A percentile compares a stretch with the other conserved stretches of the same genome.
These are phyloP conservation scores for Cyprichromis sp. DNA, from an alignment of 2,113 vertebrate genomes.

Conservation along the genomic window DNA sequence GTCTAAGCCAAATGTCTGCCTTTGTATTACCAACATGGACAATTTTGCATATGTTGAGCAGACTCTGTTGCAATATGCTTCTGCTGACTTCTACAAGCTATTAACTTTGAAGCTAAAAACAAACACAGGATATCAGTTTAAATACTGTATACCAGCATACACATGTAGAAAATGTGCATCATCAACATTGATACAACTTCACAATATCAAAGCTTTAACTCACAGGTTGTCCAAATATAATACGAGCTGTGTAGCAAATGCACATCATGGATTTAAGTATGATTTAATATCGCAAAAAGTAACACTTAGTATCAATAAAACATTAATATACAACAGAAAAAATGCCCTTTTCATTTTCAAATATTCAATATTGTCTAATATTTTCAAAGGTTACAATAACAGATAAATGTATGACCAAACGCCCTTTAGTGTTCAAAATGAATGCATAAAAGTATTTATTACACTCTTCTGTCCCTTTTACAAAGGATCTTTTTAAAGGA, in stretches of 20 bases:
- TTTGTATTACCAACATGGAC: background rate
- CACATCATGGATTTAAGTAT: background rate
- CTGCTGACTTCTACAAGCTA: background rate
- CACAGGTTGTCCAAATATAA: background rate
- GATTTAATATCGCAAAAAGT: background rate
- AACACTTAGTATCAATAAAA: background rate
- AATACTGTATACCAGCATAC: background rate
- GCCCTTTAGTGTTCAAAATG: background rate
- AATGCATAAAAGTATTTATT: background rate
- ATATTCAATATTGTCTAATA: background rate
- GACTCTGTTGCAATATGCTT: background rate
- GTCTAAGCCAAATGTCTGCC: background rate
- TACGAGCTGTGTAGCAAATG: background rate
- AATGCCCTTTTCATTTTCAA: background rate
- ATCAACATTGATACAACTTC: background rate
- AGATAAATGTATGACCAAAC: background rate
- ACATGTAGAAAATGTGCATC: background rate
- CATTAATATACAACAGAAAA: background rate
- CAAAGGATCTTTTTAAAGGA: conserved; percentile 92
- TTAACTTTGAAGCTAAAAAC: background rate
- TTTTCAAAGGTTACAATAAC: background rate
- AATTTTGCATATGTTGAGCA: background rate
- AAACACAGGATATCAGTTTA: background rate
- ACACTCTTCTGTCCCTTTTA: conserved; percentile 2
- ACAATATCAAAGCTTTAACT: background rate